These are phyloP conservation scores for Zaprionus taronus DNA, from an alignment of 1,140 invertebrate species.

Conservation along the genomic window DNA sequence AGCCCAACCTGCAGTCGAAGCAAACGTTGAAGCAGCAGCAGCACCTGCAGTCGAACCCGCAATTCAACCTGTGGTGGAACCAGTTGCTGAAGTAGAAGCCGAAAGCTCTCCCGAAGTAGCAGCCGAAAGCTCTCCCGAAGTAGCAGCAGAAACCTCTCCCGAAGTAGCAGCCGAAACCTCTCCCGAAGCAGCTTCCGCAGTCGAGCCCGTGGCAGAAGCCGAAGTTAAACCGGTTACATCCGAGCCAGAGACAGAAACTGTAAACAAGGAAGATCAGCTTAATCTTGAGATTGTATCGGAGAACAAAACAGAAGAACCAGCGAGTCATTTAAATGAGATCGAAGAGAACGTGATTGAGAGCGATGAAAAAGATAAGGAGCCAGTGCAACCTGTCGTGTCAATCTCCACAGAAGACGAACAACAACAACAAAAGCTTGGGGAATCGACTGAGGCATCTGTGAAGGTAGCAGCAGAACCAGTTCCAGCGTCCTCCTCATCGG, in stretches of 20 bases:
- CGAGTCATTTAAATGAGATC: conserved; percentile 44
- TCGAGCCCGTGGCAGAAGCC: neutral
- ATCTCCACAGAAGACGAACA: conserved; percentile 3
- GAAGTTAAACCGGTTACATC: neutral
- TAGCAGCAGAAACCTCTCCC: neutral
- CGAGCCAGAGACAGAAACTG: conserved; percentile 14
- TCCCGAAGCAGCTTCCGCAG: neutral
- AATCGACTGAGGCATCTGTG: conserved; percentile 20
- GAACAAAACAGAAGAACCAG: neutral
- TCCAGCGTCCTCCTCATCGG: neutral
- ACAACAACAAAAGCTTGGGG: conserved; percentile 7
- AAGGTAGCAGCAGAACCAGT: conserved; percentile 6
- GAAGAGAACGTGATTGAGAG: conserved; percentile 46
- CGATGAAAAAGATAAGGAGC: conserved; percentile 14
- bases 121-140: neutral
- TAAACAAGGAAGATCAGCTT: neutral
- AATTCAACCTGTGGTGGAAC: neutral
- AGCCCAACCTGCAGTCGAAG: neutral
- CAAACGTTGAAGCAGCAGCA: neutral
- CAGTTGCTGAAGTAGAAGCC: neutral
- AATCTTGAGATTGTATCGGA: conserved; percentile 10
- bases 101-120: neutral
- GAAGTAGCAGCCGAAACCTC: neutral
- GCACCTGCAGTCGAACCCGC: neutral
- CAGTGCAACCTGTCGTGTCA: conserved; percentile 5